phyloP scores from a whole-genome alignment of 1,140 invertebrate species.

The Apis laboriosa region DNA sequence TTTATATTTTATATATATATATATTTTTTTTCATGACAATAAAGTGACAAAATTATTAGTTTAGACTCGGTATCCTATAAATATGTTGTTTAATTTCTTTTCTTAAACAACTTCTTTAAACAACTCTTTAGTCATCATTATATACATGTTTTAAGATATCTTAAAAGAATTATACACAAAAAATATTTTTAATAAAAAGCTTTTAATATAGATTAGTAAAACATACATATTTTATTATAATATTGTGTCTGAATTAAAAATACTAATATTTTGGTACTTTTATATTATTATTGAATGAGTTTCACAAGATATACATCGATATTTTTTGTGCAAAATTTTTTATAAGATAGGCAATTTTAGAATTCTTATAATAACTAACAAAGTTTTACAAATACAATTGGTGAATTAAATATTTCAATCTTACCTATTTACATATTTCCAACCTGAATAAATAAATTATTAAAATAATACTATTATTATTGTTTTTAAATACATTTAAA shows the following conservation, averaged over 20 bases:
- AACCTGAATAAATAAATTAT: neutral
- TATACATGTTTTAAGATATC: neutral
- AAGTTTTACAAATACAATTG: neutral
- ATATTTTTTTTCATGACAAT: constrained; percentile 46
- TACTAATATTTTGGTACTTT: constrained; percentile 19
- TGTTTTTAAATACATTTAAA: neutral
- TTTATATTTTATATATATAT: constrained; percentile 1
- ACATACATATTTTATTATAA: constrained; percentile 16
- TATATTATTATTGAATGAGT: constrained; percentile 5
- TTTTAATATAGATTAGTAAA: constrained; percentile 1
- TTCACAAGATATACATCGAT: neutral
- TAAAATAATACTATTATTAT: neutral
- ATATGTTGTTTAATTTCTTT: constrained; percentile 9
- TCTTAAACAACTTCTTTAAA: neutral
- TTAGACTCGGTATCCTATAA: constrained; percentile 2
- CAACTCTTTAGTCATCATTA: neutral
- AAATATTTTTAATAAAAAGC: constrained; percentile 17
- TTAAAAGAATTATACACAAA: neutral
- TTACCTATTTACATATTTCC: neutral
- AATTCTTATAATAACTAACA: neutral
- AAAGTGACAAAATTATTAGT: constrained; percentile 41
- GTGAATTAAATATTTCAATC: neutral
- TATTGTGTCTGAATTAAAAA: constrained; percentile 1
- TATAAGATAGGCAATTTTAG: neutral
- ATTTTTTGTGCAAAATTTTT: neutral